Base-by-base conservation (phyloP, 2,797 vertebrate genomes). In the Acanthurus lineatus region DNA sequence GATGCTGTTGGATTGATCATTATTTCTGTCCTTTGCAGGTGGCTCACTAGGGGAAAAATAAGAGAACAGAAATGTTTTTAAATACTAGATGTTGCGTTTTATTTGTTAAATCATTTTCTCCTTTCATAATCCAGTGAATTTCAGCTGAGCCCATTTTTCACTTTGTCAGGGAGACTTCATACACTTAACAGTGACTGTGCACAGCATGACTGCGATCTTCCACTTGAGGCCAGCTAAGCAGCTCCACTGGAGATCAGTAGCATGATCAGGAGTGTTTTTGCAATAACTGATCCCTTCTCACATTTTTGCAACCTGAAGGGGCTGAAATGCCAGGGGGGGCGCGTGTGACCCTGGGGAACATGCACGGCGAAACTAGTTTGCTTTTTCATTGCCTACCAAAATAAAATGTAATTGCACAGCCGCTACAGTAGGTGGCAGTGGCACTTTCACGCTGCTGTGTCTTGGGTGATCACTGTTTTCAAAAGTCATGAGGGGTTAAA, bases 31-130 rank as follows among this genome's bases (percentile, higher is more conserved):
- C 19, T n/a, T 42, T 4, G 8, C 1, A 8, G 65, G 22, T 5
- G 60, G 3, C 25, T 70, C 57, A 72, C 91, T 91, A 40, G 17
- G 4, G 70, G 53, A 42, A 44, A 77, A 51, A 73, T 9, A 6
- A 73, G 0, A 56, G 38, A 68, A 20, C 2, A 66, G 5, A 65
- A 58, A 42, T 12, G 0, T 32, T 2, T 19, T 58, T 9, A 52
- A 66, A 74, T 16, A n/a, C n/a, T 4, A 38, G 2, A 7, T 25
- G 6, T 62, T 63, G 22, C 4, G 8, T 22, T 53, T 59, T 61
- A 1, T 58, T 69, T 42, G 1, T 32, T 32, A 32, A 32, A 5
- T 32, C 28, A 28, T 57, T 40, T 6, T 0, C 22, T 51, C 12
- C 40, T 54, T 53, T 32, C 9, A 47, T 35, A 7, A 59, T 52